Base-by-base conservation (phyloP, 1,140 invertebrate species). In the Atta colombica region DNA sequence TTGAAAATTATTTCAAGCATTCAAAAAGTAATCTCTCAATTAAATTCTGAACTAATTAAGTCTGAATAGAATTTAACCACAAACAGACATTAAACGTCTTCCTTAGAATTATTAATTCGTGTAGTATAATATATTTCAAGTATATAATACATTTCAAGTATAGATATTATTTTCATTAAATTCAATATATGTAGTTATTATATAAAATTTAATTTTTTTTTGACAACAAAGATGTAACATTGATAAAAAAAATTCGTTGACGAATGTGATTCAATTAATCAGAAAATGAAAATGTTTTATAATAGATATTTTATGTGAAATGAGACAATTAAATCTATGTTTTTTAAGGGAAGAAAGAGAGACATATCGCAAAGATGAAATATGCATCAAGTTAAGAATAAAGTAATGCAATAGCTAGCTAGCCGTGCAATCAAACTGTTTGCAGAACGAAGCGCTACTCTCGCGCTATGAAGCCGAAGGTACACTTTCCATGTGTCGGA, bases 351-450 rank as follows among this genome's bases (percentile, higher is more conserved):
- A 39, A 28, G 4, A 45, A 25, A 21, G n/a, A 49, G 39, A 60
- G 39, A 61, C 25, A 82, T 14, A 10, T 4, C n/a, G 16, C 10
- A 39, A 31, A 39, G 60, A 77, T 77, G 60, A 65, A 35, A 21
- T 21, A 8, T 25, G 14, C 5, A 35, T 31, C 31, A 84, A 78
- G 55, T 51, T 21, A 51, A 45, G 49, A 21, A 45, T 78, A 58
- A 58, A 77, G 74, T 85, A 78, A 85, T 45, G 63, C 74, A 74
- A 85, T 78, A 77, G 31, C 60, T 61, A 28, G 61, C 86, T 49
- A n/a, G n/a, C 55, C 75, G 78, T 45, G 61, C 66, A 75, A 87
- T 88, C 90, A 77, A 88, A 86, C 78, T 87, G 86, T 91, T 91
- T 89, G 89, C 75, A 72, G 28, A 89, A 86, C 61, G 60, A 58